These are phyloP conservation scores for Motacilla tschutschensis DNA, from an alignment of 2,113 vertebrate species.

Conservation along the genomic window DNA sequence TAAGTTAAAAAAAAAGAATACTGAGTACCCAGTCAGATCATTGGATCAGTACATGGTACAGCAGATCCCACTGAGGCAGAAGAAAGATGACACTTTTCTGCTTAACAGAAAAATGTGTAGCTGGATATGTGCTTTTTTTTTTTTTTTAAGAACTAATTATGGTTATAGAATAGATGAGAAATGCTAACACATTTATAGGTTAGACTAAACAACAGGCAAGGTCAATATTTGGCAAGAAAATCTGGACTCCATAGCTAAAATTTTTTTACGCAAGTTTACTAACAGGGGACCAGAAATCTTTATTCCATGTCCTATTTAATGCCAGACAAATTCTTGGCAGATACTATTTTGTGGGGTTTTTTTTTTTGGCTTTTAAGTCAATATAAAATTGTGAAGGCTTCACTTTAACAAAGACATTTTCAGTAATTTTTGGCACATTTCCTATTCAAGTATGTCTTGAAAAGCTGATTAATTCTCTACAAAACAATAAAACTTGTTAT, in stretches of 20 bases:
- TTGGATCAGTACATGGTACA: conserved; percentile 9
- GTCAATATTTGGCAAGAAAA: conserved; percentile 2
- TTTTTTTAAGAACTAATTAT: neutral
- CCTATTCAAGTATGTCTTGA: neutral
- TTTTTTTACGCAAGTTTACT: neutral
- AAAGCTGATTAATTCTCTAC: neutral
- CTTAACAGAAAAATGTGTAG: neutral
- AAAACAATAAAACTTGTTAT: neutral
- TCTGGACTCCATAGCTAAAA: neutral
- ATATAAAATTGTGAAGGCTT: neutral
- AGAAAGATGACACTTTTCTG: neutral
- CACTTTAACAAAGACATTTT: neutral
- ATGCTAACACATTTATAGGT: neutral
- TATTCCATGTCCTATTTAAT: neutral
- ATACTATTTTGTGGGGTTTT: neutral
- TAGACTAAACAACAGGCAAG: neutral
- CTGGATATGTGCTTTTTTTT: neutral
- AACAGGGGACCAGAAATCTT: neutral
- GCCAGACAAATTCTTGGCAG: conserved; percentile 7
- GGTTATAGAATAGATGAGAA: neutral
- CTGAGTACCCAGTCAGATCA: conserved; percentile 18
- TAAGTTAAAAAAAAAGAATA: conserved; percentile 11
- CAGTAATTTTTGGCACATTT: neutral
- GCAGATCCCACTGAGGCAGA: conserved; percentile 7
- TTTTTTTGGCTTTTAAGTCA: neutral